These are phyloP conservation scores for Philopotamus ludificatus DNA, from an alignment of 1,140 invertebrate genomes.

Conservation along the genomic window DNA sequence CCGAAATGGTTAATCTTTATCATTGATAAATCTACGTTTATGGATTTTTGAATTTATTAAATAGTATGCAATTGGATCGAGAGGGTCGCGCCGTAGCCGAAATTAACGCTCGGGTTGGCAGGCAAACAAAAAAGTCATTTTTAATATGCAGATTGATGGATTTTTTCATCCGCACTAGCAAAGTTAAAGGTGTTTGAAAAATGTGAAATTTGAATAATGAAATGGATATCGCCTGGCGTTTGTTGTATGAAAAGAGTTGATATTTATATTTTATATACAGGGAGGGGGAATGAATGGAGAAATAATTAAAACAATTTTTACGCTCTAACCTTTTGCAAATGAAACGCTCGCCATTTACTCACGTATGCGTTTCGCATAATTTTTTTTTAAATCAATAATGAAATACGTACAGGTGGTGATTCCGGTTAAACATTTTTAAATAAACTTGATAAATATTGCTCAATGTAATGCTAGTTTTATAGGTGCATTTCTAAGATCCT, in stretches of 20 bases:
- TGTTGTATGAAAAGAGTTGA: conserved; percentile 13
- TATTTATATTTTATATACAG: conserved; percentile 5
- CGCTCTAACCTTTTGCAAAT: not conserved
- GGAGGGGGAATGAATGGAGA: not conserved
- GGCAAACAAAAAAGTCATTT: conserved; percentile 39
- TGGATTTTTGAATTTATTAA: conserved; percentile 40
- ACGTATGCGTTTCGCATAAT: too few species aligned
- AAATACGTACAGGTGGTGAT: too few species aligned
- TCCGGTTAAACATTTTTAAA: too few species aligned
- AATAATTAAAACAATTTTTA: not conserved
- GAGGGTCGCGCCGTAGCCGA: not conserved
- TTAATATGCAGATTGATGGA: conserved; percentile 40
- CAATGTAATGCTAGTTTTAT: too few species aligned
- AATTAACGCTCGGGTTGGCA: conserved; percentile 40
- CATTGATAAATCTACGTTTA: conserved; percentile 39
- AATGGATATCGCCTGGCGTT: conserved; percentile 20
- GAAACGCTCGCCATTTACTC: too few species aligned
- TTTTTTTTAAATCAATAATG: too few species aligned
- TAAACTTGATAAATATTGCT: too few species aligned
- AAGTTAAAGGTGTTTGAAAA: conserved; percentile 37
- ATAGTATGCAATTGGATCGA: conserved; percentile 25
- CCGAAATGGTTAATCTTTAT: conserved; percentile 33
- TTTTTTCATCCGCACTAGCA: conserved; percentile 34
- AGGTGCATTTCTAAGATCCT: too few species aligned
- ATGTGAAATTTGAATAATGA: conserved; percentile 27